A percentile compares a stretch with the other conserved stretches of the same genome.
Conservation (phyloP, 2,113 vertebrate species). For the Bubo scandiacus region DNA sequence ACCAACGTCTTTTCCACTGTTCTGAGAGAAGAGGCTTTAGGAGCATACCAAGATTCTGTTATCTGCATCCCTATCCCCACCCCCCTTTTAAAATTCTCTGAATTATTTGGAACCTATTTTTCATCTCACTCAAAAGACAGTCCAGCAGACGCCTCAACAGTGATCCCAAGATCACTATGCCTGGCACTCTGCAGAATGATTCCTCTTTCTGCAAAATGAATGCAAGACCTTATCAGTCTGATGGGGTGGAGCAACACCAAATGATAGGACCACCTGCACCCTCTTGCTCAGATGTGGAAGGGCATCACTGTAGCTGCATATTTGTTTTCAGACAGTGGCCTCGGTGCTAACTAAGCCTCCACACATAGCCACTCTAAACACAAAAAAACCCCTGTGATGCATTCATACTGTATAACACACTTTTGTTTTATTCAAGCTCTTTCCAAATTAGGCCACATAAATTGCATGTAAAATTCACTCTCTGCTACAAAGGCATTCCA, state of each 20-base stretch:
- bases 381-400: not conserved
- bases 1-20: not conserved
- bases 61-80: not conserved
- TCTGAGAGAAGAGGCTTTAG: not conserved
- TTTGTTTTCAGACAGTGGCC: not conserved
- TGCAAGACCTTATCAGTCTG: not conserved
- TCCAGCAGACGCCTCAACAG: not conserved
- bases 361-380: not conserved
- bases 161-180: not conserved
- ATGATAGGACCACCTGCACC: not conserved
- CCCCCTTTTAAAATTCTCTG: not conserved
- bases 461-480: slow-evolving; percentile 26
- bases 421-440: slow-evolving; percentile 47
- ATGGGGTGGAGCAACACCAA: not conserved
- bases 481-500: slow-evolving; percentile 28
- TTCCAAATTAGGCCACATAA: not conserved
- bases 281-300: not conserved
- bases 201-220: not conserved
- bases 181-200: not conserved
- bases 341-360: not conserved
- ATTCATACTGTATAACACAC: not conserved
- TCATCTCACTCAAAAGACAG: slow-evolving; percentile 1
- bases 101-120: slow-evolving; percentile 37
- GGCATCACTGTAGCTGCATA: not conserved
- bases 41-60: slow-evolving; percentile 9